phyloP scores from a whole-genome alignment of 2,888 invertebrate genomes.

The Syrista parreyssii region DNA sequence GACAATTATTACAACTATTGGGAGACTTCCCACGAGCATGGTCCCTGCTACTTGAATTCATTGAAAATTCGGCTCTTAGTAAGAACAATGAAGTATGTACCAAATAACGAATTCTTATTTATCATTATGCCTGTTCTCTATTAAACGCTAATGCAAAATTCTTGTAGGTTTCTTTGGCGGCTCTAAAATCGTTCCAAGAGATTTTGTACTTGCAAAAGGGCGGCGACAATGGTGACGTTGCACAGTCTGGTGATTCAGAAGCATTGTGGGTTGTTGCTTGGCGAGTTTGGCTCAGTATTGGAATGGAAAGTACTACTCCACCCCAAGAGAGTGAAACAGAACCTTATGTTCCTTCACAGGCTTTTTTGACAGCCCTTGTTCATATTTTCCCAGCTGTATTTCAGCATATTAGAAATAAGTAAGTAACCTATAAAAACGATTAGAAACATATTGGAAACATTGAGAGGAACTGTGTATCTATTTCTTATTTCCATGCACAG shows the following conservation, averaged over 20 bases:
- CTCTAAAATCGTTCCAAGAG: conserved; percentile 96
- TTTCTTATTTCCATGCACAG: conserved; percentile 52
- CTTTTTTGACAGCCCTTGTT: conserved; percentile 92
- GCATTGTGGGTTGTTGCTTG: conserved; percentile 85
- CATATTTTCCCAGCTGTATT: conserved; percentile 97
- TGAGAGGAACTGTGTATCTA: conserved; percentile 54
- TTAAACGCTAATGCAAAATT: not conserved
- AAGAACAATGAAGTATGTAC: conserved; percentile 87
- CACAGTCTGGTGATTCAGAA: conserved; percentile 66
- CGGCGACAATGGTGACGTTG: conserved; percentile 60
- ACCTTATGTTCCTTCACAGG: conserved; percentile 89
- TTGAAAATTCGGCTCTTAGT: conserved; percentile 91
- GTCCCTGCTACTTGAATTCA: conserved; percentile 92
- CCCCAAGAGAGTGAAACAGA: conserved; percentile 69
- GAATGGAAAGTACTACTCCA: conserved; percentile 80
- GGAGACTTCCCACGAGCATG: conserved; percentile 95
- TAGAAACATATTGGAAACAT: conserved; percentile 68
- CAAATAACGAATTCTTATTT: not conserved
- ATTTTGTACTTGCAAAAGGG: conserved; percentile 80
- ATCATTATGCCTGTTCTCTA: no score
- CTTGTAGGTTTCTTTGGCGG: conserved; percentile 86
- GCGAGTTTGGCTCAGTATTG: conserved; percentile 90
- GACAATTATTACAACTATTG: conserved; percentile 82
- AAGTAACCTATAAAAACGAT: conserved; percentile 41
- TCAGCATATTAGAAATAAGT: conserved; percentile 85